Base-by-base conservation (phyloP, 1,140 invertebrate genomes). In the Nasonia giraulti region DNA sequence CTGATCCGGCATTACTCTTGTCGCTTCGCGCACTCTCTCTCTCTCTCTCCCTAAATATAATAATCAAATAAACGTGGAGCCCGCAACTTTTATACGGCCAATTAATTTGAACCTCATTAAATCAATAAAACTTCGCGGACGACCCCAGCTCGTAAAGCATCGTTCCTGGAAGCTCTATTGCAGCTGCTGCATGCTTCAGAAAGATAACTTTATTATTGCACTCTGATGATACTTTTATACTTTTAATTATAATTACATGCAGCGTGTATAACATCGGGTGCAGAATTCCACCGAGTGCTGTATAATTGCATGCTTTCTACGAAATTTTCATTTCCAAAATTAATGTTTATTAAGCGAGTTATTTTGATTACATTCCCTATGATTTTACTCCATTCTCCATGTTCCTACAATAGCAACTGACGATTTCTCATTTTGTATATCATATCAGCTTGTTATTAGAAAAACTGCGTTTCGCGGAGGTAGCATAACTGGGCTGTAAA, bases 41-140 rank as follows among this genome's bases (percentile, higher is more conserved):
- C 66, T 76, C 27, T 23, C 71, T 20, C 14, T 33, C 23, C 69
- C 47, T 77, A 47, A 69, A 78, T 84, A 55, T 84, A 84, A 84
- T 68, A 73, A 79, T 79, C 76, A 71, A 20, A 44, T 44, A 44
- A 37, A 82, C 71, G 71, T 73, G 47, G 78, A 85, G 73, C 71
- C 47, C 31, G 82, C 85, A 85, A 47, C 68, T 80, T 77, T 83
- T 69, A 55, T 78, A 8, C 37, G 23, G 10, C 14, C 62, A 23
- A 69, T 66, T 31, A 83, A 83, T 78, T 83, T 78, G 33, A 44
- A n/a, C 37, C 75, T 10, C 68, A 31, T 78, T 62, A 62, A 62
- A 78, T 83, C 62, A 55, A 78, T 83, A 78, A 83, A 83, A 79
- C 17, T 71, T 78, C 50, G 68, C 3, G 20, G 50, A 50, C 2